Evolutionary conservation across 2,888 invertebrate species (phyloP).

Genomic region (Fragum fragum): DNA sequence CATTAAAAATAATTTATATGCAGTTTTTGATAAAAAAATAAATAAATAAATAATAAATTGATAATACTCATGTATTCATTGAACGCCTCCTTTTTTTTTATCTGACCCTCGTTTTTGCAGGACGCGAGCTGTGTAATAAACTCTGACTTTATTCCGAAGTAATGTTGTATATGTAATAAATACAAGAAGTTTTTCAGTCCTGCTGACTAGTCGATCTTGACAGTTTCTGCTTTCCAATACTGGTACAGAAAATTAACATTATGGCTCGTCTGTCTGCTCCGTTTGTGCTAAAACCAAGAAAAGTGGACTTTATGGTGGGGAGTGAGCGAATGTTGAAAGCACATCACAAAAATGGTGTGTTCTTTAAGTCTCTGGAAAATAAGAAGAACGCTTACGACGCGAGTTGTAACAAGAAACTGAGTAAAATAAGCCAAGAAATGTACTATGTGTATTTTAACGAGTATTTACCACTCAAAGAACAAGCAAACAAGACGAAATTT

Average conservation of each 20-base stretch:
- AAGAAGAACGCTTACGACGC: constrained; percentile 46
- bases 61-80: no score
- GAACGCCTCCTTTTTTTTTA: no score
- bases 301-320: constrained; percentile 55
- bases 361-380: constrained; percentile 52
- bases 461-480: constrained; percentile 59
- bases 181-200: background rate
- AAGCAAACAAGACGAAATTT: constrained; percentile 32
- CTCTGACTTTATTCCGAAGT: background rate
- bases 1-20: no score
- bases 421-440: constrained; percentile 64
- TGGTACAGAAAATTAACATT: background rate
- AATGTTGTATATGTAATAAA: constrained; percentile 15
- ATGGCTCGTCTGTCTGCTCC: constrained; percentile 16
- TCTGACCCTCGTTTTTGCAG: no score
- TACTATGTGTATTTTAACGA: constrained; percentile 66
- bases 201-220: background rate
- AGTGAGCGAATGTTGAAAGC: constrained; percentile 64
- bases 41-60: no score
- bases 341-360: constrained; percentile 64
- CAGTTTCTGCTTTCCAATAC: background rate
- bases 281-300: constrained; percentile 11
- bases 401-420: constrained; percentile 51
- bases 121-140: background rate
- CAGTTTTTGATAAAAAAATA: no score